Conservation (phyloP, 2,113 vertebrate genomes). For the Clarias macrocephalus region DNA sequence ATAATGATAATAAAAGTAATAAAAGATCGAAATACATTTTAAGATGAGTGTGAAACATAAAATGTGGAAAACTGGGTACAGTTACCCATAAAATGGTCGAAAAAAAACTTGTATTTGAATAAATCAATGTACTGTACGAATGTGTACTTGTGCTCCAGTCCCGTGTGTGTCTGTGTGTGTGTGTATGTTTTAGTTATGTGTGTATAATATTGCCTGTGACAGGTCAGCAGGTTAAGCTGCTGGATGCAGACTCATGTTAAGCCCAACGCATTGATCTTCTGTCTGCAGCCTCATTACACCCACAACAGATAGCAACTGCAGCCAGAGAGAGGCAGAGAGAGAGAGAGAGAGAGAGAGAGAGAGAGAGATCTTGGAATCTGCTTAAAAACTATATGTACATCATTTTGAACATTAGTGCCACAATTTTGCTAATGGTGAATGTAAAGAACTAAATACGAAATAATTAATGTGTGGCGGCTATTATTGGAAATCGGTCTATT, state of each 20-base stretch:
- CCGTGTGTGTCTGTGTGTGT: conserved; percentile 29
- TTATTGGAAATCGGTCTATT: conserved; percentile 9
- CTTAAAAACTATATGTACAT: background rate
- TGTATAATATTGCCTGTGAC: conserved; percentile 53
- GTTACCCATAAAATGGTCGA: no score
- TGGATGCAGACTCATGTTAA: conserved; percentile 68
- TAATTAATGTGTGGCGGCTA: background rate
- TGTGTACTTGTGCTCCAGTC: no score
- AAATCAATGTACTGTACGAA: no score
- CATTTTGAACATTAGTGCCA: background rate
- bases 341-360: background rate
- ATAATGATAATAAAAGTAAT: no score
- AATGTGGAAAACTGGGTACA: no score
- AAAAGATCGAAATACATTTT: no score
- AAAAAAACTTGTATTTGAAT: no score
- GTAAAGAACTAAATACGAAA: background rate
- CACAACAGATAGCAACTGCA: conserved; percentile 65
- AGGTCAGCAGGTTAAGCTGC: conserved; percentile 59
- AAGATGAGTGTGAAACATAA: no score
- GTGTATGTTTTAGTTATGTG: background rate
- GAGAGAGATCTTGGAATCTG: background rate
- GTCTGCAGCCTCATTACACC: conserved; percentile 70
- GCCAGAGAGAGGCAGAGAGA: conserved; percentile 30
- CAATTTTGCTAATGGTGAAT: background rate
- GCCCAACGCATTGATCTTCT: conserved; percentile 73